Conservation (phyloP, 1,140 invertebrate species). For the Eriosoma lanigerum region DNA sequence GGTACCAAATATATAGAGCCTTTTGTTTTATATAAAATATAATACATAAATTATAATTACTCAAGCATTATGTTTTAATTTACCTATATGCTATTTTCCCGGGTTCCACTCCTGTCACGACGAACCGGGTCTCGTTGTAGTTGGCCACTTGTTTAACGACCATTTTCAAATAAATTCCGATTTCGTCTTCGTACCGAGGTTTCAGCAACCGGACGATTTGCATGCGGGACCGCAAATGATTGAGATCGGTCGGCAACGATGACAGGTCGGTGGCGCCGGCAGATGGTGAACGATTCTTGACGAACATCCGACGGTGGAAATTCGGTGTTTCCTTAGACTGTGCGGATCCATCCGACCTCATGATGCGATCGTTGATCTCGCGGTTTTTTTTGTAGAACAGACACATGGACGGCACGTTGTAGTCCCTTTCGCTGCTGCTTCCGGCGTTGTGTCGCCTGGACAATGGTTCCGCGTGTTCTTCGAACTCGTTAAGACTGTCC, state of each 20-base stretch:
- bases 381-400: conserved; percentile 53
- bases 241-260: conserved; percentile 59
- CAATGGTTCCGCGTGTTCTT: conserved; percentile 13
- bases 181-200: conserved; percentile 66
- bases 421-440: conserved; percentile 20
- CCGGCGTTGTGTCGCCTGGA: conserved; percentile 7
- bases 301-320: conserved; percentile 55
- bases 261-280: conserved; percentile 55
- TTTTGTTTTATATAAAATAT: no score
- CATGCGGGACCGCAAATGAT: conserved; percentile 55
- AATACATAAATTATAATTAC: no score
- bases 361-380: conserved; percentile 40
- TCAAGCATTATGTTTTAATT: no score
- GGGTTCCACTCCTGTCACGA: conserved; percentile 78
- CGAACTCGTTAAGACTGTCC: conserved; percentile 46
- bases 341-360: background rate
- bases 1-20: no score
- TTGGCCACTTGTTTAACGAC: conserved; percentile 59
- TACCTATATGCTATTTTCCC: conserved; percentile 79
- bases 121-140: conserved; percentile 71
- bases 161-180: conserved; percentile 72
- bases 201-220: conserved; percentile 60
- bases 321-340: conserved; percentile 47
- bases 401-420: conserved; percentile 53
- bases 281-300: conserved; percentile 52